A percentile compares a stretch with the other conserved stretches of the same genome.
phyloP scores from a whole-genome alignment of 2,888 invertebrate species.

The Oscheius sp. region DNA sequence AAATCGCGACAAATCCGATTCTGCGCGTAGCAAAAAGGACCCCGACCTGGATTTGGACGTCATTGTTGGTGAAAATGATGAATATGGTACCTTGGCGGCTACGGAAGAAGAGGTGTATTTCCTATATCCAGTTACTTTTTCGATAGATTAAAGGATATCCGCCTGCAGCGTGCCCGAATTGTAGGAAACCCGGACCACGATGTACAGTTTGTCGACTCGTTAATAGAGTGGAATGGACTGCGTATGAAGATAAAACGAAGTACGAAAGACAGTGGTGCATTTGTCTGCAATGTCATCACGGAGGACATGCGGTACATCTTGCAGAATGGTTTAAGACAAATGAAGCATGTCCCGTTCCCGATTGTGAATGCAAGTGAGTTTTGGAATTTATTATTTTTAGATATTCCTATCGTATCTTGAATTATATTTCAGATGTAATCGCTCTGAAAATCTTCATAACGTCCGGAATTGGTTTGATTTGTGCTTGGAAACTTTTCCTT shows the following conservation, averaged over 20 bases:
- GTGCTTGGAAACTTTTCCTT: too few species aligned
- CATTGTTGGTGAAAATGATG: background rate
- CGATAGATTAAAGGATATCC: background rate
- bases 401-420: too few species aligned
- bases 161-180: conserved; percentile 6
- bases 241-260: background rate
- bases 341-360: background rate
- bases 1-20: background rate
- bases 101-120: background rate
- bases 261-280: background rate
- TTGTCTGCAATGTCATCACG: conserved; percentile 16
- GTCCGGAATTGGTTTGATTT: too few species aligned
- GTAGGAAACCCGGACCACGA: conserved; percentile 1
- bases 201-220: background rate
- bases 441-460: too few species aligned
- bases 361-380: conserved; percentile 16
- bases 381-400: background rate
- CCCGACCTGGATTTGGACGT: background rate
- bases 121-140: background rate
- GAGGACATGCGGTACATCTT: conserved; percentile 5
- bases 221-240: background rate
- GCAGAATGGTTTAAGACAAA: background rate
- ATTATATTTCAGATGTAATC: background rate
- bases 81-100: background rate
- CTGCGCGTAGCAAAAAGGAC: background rate